Base-by-base conservation (phyloP, 2,888 invertebrate genomes). In the Liposcelis brunnea region DNA sequence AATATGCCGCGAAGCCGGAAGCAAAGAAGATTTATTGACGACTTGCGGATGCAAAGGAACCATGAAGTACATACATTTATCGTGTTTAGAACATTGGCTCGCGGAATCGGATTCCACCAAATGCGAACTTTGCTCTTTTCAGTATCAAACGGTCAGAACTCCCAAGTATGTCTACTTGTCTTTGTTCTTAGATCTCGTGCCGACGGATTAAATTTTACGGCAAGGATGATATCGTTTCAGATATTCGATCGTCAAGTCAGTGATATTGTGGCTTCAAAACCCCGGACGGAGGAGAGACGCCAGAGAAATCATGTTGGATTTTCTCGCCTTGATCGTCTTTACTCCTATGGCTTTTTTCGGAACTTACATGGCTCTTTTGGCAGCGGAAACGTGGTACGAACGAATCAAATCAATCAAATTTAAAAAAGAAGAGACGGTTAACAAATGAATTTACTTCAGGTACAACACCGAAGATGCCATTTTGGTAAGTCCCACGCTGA, bases 41-140 rank as follows among this genome's bases (percentile, higher is more conserved):
- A 26, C 26, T 26, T 26, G 26, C 26, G 26, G 26, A 6, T 26
- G 26, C 26, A 26, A 26, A 26, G 26, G 26, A 8, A 26, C 26
- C 26, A 26, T 26, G 26, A 26, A 8, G 8, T 26, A 26, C 26
- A 26, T 26, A 26, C 26, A 26, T 26, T 26, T 26, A 8, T 70
- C 72, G 47, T 84, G 83, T 57, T 62, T 83, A 52, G 81, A 83
- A 61, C 70, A 71, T 44, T 84, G 83, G 83, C 63, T 83, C 33
- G 78, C 79, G 2, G 78, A 80, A 57, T 76, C 78, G 2, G 77
- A 80, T 26, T 72, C 74, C 48, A 74, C 73, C 7, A 65, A 67
- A 31, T 84, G 84, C 57, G 83, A 84, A 58, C 66, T 84, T 15
- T 84, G 84, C 59, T 74, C 77, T 15, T 72, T 74, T 40, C 62